Evolutionary conservation across 2,888 invertebrate species (phyloP).

Genomic region (Frankliniella intonsa): DNA sequence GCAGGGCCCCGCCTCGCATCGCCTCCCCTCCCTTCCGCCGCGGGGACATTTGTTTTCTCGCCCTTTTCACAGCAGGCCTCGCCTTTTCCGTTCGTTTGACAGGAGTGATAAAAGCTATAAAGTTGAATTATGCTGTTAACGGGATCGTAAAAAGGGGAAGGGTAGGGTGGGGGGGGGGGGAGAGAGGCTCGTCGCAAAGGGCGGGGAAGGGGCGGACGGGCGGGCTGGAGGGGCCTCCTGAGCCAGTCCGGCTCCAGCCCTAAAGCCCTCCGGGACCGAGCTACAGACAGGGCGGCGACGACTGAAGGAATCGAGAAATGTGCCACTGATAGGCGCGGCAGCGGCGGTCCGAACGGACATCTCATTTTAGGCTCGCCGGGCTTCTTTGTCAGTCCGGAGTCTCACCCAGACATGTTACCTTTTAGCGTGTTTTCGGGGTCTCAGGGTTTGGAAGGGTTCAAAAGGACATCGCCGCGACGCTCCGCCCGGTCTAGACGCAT

Average conservation of each 20-base stretch:
- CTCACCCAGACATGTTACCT: too few species aligned
- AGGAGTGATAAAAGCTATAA: slow-evolving; percentile 23
- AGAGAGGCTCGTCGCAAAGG: neutral
- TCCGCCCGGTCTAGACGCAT: neutral
- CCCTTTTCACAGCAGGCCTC: slow-evolving; percentile 12
- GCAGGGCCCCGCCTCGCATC: neutral
- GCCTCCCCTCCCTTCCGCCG: neutral
- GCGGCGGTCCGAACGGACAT: too few species aligned
- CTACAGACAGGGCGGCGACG: too few species aligned
- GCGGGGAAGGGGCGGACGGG: neutral
- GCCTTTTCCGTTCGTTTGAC: slow-evolving; percentile 17
- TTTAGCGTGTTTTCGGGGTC: too few species aligned
- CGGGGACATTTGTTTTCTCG: slow-evolving; percentile 1
- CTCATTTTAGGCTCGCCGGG: too few species aligned
- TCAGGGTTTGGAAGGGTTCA: too few species aligned
- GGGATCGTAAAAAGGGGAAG: slow-evolving; percentile 9
- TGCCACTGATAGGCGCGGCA: too few species aligned
- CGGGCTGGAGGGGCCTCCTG: neutral
- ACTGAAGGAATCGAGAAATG: too few species aligned
- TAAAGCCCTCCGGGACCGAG: too few species aligned
- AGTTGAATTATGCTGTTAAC: slow-evolving; percentile 23
- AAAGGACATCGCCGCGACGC: too few species aligned
- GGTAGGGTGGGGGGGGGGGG: neutral
- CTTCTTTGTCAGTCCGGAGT: too few species aligned
- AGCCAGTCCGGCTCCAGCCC: neutral